A percentile compares a stretch with the other conserved stretches of the same genome.
Evolutionary conservation across 2,888 invertebrate species (phyloP).

Genomic region (Matsumyia berberina): DNA sequence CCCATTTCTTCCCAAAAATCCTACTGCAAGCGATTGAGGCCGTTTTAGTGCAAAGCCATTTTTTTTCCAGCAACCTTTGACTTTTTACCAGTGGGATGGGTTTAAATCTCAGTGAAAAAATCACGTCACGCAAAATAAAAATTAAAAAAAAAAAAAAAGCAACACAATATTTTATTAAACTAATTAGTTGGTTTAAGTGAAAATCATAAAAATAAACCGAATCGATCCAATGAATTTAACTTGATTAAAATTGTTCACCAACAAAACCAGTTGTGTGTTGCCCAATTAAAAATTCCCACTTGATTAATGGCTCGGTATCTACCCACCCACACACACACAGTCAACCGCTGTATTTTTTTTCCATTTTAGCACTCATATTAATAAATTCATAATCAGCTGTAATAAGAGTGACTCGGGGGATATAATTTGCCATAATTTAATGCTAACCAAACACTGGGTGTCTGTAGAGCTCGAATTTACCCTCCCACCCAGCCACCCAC

Average conservation of each 20-base stretch:
- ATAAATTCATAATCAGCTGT: slow-evolving; percentile 74
- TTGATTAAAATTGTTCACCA: slow-evolving; percentile 64
- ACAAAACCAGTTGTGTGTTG: slow-evolving; percentile 54
- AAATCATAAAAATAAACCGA: slow-evolving; percentile 19
- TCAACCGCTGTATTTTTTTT: not conserved
- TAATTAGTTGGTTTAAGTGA: slow-evolving; percentile 54
- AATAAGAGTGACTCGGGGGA: slow-evolving; percentile 68
- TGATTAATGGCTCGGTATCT: slow-evolving; percentile 23
- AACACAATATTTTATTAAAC: slow-evolving; percentile 60
- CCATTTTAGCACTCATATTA: slow-evolving; percentile 55
- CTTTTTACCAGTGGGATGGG: no score
- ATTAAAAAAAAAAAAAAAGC: slow-evolving; percentile 6
- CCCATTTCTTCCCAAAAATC: no score
- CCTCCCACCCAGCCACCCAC: not conserved
- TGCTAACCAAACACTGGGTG: slow-evolving; percentile 69
- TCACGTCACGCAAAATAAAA: slow-evolving; percentile 14
- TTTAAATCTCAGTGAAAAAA: slow-evolving; percentile 24
- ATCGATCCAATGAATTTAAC: slow-evolving; percentile 55
- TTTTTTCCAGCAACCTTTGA: no score
- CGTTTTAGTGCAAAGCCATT: no score
- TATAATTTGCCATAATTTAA: slow-evolving; percentile 73
- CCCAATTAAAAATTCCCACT: slow-evolving; percentile 65
- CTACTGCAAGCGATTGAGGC: no score
- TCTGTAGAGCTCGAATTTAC: slow-evolving; percentile 54
- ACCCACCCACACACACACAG: not conserved